Evolutionary conservation across 2,888 invertebrate genomes (phyloP), one percentile per base, ranked within the genome.

Genomic region (Sinopyrophorus schimmeli): DNA sequence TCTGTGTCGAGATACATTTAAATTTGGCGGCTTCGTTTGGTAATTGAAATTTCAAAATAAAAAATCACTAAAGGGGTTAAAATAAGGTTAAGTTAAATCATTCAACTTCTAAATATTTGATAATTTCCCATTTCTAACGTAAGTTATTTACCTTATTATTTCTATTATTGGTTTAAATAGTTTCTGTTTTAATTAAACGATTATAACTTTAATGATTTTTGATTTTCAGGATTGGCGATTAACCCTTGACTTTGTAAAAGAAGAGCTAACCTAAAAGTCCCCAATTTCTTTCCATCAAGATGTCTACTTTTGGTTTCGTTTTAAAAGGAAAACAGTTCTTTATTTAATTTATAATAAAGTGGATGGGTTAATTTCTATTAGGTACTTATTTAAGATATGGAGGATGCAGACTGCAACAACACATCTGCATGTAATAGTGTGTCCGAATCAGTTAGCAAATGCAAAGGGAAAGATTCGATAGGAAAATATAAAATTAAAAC

Each of bases 261-360:
- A 11, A 26, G 28, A 47, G 44, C 43, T 54, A 57, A 59, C 58
- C 57, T 58, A 49, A 59, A 60, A 47, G 38, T 57, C 61, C 61
- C 59, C 56, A 42, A 46, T 58, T 24, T 40, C 54, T 55, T 53
- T 50, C 56, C 47, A 53, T 56, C 60, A 62, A 62, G 57, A 62
- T 62, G 61, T 61, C 61, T 54, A 58, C 59, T 59, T 57, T 55
- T 55, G 55, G 44, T 55, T 53, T 57, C 49, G 46, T 48, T 54
- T 57, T 56, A 48, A 50, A 58, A 52, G 27, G 32, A 38, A 30
- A 53, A 39, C 31, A 31, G 23, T 15, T 23, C 1, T 20, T 20
- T 20, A n/a, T 28, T 35, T 20, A 28, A 20, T 35, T 44, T 31
- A 24, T 16, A n/a, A n/a, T n/a, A n/a, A n/a, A n/a, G n/a, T n/a